Evolutionary conservation across 2,113 vertebrate species (phyloP), one percentile per base, ranked within the genome.

Genomic region (Calcarius ornatus): DNA sequence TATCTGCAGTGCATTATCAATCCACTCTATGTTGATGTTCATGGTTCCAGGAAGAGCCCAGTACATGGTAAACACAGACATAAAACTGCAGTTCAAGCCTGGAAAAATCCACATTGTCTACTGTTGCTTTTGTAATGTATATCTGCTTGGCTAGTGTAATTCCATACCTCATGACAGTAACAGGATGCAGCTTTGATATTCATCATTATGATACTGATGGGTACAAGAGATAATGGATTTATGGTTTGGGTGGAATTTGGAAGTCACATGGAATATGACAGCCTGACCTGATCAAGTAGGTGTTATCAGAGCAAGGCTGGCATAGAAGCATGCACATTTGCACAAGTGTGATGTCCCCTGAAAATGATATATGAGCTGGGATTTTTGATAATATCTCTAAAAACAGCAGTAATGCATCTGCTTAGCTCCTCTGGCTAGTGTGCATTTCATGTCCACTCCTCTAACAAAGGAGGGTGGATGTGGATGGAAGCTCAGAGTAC

Each of bases 361-460:
- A 71, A 81, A 69, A 68, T 38, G 0, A 17, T 43, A 2, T 16
- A 1, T 15, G 21, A 22, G 31, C 12, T 3, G 2, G 1, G 1
- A 2, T 65, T 77, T 63, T 56, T 5, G 70, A 65, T 42, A 45
- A 18, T 21, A 50, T 31, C 13, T 59, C 73, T 45, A 15, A 85
- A 84, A 90, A 13, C 9, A 84, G 43, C 10, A 31, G 15, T 20
- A 60, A 56, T 20, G 5, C 10, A 69, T 76, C n/a, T 82, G 27
- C n/a, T 64, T 15, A 40, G 4, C 27, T 61, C 12, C 43, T 71
- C 66, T 60, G n/a, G 69, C 15, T 50, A 50, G 48, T 5, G 64
- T 83, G 17, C 16, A 59, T 45, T 65, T 68, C 7, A 28, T 63
- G 89, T 78, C 28, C 12, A 25, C 15, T 89, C 76, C 47, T 35